Evolutionary conservation across 2,797 vertebrate genomes (phyloP).

Genomic region (Poeciliopsis turneri): DNA sequence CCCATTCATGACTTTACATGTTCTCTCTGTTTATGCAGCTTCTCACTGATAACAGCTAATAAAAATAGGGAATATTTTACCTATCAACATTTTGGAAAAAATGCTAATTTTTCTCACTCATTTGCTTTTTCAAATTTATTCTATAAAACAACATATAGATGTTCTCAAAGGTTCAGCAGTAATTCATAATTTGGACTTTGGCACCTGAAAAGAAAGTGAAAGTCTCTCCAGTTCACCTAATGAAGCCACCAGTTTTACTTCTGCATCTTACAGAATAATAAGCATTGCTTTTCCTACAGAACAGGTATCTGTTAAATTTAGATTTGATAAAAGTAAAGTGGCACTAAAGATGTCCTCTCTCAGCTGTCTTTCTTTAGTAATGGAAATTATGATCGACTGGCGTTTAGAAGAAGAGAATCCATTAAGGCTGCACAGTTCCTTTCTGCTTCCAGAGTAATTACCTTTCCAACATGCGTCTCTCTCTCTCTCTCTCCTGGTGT

Average conservation of each 20-base stretch:
- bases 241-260: not conserved
- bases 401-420: constrained; percentile 48
- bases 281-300: not conserved
- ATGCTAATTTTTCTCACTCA: not conserved
- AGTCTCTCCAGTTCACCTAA: not conserved
- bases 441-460: constrained; percentile 60
- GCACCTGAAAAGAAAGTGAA: not conserved
- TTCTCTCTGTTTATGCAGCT: not conserved
- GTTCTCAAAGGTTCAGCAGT: not conserved
- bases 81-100: not conserved
- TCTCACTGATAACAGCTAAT: not conserved
- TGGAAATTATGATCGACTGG: constrained; percentile 58
- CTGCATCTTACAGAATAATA: not conserved
- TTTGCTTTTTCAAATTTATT: not conserved
- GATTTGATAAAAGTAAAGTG: constrained; percentile 9
- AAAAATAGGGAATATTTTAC: not conserved
- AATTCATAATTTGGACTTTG: not conserved
- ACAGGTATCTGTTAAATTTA: not conserved
- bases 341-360: constrained; percentile 29
- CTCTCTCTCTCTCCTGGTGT: constrained; percentile 20
- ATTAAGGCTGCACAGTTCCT: constrained; percentile 53
- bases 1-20: not conserved
- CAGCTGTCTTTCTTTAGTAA: constrained; percentile 39
- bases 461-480: constrained; percentile 37
- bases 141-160: not conserved